These are phyloP conservation scores for Sycophila texana DNA, from an alignment of 2,888 invertebrate species.

Conservation along the genomic window DNA sequence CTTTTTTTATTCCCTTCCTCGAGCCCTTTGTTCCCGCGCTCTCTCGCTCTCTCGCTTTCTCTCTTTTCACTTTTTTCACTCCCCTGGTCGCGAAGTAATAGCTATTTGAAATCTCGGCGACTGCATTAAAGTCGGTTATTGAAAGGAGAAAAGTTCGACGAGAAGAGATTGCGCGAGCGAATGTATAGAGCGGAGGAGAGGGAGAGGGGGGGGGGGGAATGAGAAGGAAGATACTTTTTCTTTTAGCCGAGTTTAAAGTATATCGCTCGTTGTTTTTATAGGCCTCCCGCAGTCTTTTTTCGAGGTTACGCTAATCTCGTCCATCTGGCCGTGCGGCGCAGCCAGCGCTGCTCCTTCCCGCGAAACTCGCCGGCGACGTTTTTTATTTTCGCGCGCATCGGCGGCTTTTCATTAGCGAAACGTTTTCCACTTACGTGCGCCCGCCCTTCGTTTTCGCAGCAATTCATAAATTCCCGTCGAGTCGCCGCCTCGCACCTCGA, in stretches of 20 bases:
- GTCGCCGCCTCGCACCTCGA: too few relatives aligned
- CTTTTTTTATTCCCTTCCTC: constrained; percentile 38
- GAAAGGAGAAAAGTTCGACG: constrained; percentile 48
- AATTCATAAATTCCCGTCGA: too few relatives aligned
- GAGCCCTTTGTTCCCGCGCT: constrained; percentile 29
- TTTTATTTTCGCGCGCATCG: constrained; percentile 15
- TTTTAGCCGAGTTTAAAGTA: constrained; percentile 13
- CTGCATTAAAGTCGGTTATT: constrained; percentile 52
- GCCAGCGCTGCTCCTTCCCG: background rate
- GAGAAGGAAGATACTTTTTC: constrained; percentile 11
- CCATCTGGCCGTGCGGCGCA: background rate
- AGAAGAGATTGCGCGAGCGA: constrained; percentile 30
- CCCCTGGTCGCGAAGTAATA: constrained; percentile 36
- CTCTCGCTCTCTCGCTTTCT: constrained; percentile 45
- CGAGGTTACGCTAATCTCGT: constrained; percentile 43
- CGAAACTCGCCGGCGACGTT: background rate
- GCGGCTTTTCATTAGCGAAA: background rate
- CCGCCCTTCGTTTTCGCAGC: background rate
- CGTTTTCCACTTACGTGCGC: background rate
- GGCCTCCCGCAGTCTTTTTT: background rate
- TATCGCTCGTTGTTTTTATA: constrained; percentile 31
- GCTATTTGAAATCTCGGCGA: constrained; percentile 50
- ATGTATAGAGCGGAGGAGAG: background rate
- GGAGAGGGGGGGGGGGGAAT: background rate
- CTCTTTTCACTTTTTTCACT: constrained; percentile 51